A percentile compares a stretch with the other conserved stretches of the same genome.
phyloP scores from a whole-genome alignment of 2,888 invertebrate species.

The Cheilosia urbana region DNA sequence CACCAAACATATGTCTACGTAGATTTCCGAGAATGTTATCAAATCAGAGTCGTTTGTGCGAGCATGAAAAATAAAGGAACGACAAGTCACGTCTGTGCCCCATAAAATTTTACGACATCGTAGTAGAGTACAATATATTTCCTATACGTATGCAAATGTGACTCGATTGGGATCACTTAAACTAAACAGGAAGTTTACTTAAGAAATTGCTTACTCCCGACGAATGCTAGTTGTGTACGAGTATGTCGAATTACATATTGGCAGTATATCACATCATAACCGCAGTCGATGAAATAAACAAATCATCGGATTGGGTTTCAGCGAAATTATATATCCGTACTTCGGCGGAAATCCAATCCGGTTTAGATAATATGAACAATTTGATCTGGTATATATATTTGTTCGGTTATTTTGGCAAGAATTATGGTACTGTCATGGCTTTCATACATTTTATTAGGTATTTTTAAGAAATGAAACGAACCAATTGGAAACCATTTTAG shows the following conservation, averaged over 20 bases:
- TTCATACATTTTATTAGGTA: no score
- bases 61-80: conserved; percentile 32
- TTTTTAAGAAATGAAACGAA: no score
- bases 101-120: conserved; percentile 53
- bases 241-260: background rate
- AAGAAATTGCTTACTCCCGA: conserved; percentile 47
- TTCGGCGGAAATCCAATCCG: background rate
- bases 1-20: conserved; percentile 44
- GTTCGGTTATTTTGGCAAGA: background rate
- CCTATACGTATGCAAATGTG: conserved; percentile 46
- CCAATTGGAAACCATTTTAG: no score
- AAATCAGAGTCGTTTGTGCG: conserved; percentile 52
- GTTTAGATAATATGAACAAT: background rate
- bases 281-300: conserved; percentile 1
- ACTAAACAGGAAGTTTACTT: conserved; percentile 56
- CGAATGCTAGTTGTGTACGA: background rate
- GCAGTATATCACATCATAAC: conserved; percentile 21
- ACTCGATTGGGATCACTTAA: conserved; percentile 53
- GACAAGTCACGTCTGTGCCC: conserved; percentile 59
- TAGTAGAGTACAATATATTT: background rate
- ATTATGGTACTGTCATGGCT: no score
- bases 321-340: background rate
- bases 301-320: conserved; percentile 19
- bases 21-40: conserved; percentile 40
- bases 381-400: background rate